Conservation (phyloP, 2,888 invertebrate species). For the Drosophila paucipuncta region DNA sequence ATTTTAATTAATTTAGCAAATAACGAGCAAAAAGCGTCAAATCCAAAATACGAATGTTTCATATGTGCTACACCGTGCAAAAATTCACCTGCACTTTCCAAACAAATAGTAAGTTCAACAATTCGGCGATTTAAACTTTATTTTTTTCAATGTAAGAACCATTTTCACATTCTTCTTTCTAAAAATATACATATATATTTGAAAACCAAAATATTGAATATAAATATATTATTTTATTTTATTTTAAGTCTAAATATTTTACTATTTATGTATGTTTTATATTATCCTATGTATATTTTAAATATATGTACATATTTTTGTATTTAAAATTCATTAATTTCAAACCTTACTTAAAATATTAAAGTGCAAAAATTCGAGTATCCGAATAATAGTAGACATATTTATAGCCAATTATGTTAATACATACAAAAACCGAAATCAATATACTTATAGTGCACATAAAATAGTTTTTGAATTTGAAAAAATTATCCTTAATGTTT, state of each 20-base stretch:
- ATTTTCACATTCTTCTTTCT: neutral
- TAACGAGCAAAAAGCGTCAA: constrained; percentile 42
- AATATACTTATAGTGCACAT: neutral
- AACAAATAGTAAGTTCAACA: too few relatives aligned
- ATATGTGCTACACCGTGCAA: constrained; percentile 15
- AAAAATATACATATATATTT: neutral
- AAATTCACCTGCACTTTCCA: neutral
- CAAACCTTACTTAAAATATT: neutral
- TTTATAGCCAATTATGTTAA: neutral
- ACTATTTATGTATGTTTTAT: neutral
- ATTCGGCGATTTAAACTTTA: neutral
- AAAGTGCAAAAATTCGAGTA: neutral
- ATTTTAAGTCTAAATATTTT: neutral
- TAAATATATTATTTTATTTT: neutral
- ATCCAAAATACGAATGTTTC: constrained; percentile 35
- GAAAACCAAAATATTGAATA: neutral
- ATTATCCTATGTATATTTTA: neutral
- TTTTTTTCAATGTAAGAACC: neutral
- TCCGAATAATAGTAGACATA: neutral
- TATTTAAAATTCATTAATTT: neutral
- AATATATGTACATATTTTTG: neutral
- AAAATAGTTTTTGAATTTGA: neutral
- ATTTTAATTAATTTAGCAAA: constrained; percentile 77
- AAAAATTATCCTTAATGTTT: neutral
- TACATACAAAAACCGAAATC: neutral